These are phyloP conservation scores for Sebastes vulpes DNA, from an alignment of 2,797 vertebrate species.

Conservation along the genomic window DNA sequence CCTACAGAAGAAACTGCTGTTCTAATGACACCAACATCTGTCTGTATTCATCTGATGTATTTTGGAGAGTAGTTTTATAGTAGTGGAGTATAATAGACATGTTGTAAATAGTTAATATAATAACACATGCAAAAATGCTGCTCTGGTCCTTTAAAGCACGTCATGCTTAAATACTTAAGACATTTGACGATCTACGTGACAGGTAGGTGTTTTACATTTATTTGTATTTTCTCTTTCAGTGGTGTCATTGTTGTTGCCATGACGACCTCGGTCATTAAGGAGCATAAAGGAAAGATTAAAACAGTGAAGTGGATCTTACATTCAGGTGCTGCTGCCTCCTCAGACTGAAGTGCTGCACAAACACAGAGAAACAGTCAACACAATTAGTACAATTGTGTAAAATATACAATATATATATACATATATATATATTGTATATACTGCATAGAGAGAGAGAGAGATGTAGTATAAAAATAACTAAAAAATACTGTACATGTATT, in stretches of 20 bases:
- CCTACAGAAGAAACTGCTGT: neutral
- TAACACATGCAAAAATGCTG: neutral
- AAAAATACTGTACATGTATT: no score
- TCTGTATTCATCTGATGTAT: neutral
- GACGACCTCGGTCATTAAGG: neutral
- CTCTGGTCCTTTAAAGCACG: neutral
- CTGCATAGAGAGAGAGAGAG: no score
- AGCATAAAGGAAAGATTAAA: neutral
- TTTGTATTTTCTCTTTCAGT: neutral
- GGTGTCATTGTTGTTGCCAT: neutral
- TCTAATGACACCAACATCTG: neutral
- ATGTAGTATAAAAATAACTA: no score
- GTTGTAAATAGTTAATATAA: neutral
- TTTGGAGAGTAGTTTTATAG: neutral
- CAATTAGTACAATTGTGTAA: neutral
- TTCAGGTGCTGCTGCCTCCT: constrained; percentile 3
- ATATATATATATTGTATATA: no score
- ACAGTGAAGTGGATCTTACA: neutral
- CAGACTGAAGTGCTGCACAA: neutral
- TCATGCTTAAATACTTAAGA: neutral
- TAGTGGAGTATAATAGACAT: neutral
- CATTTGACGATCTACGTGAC: neutral
- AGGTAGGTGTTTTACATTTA: neutral
- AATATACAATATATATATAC: neutral
- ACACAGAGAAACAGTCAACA: neutral